Conservation (phyloP, 2,888 invertebrate species). For the Zhuqinia jingwanae region DNA sequence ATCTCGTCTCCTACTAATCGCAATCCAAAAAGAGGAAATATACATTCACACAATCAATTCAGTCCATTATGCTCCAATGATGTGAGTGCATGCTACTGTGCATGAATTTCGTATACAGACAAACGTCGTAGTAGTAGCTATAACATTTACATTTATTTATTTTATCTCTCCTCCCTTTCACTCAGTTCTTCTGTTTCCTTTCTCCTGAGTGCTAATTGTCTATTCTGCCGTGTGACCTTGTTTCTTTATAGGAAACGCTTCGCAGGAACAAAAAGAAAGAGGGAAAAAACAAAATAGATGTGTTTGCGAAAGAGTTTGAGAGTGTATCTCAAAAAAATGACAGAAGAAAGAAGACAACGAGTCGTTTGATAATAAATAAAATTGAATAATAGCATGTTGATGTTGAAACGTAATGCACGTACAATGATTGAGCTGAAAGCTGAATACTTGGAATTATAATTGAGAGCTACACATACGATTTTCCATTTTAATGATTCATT, state of each 20-base stretch:
- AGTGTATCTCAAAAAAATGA: no score
- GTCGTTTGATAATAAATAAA: no score
- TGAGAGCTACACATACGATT: background rate
- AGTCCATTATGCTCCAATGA: background rate
- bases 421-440: no score
- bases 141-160: background rate
- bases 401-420: no score
- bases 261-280: background rate
- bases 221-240: conserved; percentile 12
- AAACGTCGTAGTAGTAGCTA: background rate
- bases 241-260: background rate
- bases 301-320: no score
- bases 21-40: background rate
- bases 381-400: no score
- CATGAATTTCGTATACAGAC: background rate
- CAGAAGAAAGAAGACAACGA: no score
- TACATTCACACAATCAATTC: conserved; percentile 10
- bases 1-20: background rate
- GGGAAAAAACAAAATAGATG: no score
- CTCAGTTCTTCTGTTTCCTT: background rate
- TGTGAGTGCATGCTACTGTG: background rate
- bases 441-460: no score
- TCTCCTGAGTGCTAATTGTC: conserved; percentile 6
- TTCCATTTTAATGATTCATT: background rate
- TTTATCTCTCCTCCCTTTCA: conserved; percentile 6